Evolutionary conservation across 2,888 invertebrate species (phyloP).

Genomic region (Drepanosiphum platanoidis): DNA sequence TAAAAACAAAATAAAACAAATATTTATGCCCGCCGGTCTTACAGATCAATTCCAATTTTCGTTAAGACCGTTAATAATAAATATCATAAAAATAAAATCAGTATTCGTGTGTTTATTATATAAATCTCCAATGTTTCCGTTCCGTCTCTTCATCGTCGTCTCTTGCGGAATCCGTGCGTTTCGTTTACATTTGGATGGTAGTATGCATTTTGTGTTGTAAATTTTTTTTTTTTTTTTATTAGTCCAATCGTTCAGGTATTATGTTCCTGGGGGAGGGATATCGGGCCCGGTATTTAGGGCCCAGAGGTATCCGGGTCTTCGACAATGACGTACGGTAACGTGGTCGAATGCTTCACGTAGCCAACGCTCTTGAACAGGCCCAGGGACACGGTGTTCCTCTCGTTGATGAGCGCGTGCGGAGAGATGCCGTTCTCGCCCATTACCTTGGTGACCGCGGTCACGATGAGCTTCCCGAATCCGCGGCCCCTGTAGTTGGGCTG

Average conservation of each 20-base stretch:
- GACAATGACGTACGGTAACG: constrained; percentile 35
- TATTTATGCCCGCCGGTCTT: background rate
- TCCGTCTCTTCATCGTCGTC: background rate
- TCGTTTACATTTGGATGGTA: background rate
- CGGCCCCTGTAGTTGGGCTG: constrained; percentile 33
- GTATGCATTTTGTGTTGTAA: too few relatives aligned
- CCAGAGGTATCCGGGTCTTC: constrained; percentile 29
- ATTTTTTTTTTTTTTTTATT: constrained; percentile 11
- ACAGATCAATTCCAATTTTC: background rate
- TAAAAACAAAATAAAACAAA: too few relatives aligned
- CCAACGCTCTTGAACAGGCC: constrained; percentile 39
- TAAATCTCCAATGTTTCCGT: background rate
- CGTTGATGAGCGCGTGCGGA: constrained; percentile 52
- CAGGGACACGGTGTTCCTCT: constrained; percentile 26
- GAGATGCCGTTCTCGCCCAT: constrained; percentile 37
- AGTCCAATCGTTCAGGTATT: constrained; percentile 23
- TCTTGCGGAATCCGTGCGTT: background rate
- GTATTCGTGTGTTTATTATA: background rate
- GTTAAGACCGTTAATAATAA: background rate
- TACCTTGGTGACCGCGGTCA: constrained; percentile 36
- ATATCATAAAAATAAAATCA: too few relatives aligned
- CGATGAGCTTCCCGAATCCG: constrained; percentile 41
- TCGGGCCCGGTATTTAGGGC: constrained; percentile 13
- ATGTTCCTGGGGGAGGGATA: background rate
- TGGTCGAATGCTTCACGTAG: background rate